These are phyloP conservation scores for Argyra leucocephala DNA, from an alignment of 2,888 invertebrate genomes.

Conservation along the genomic window DNA sequence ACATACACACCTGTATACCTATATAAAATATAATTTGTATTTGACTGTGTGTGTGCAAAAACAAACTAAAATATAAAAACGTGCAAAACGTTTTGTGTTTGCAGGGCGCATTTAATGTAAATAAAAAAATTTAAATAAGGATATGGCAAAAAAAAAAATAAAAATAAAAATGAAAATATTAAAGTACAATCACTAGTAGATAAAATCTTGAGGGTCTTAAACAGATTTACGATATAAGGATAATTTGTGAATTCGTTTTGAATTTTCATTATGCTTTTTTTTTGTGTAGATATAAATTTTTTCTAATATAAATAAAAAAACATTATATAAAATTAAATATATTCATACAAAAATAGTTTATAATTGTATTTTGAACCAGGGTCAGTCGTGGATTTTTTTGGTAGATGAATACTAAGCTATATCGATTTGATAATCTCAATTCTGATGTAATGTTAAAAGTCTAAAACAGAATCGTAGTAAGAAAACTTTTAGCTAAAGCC, in stretches of 20 bases:
- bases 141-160: background rate
- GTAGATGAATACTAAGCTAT: too few relatives aligned
- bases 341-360: too few relatives aligned
- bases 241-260: background rate
- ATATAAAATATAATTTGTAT: too few relatives aligned
- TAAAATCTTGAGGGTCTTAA: slow-evolving; percentile 1
- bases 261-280: background rate
- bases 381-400: too few relatives aligned
- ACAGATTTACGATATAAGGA: slow-evolving; percentile 4
- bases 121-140: background rate
- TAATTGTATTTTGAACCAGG: too few relatives aligned
- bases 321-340: too few relatives aligned
- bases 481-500: too few relatives aligned
- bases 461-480: too few relatives aligned
- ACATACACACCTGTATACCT: too few relatives aligned
- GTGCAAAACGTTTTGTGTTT: background rate
- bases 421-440: too few relatives aligned
- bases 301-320: background rate
- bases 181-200: background rate
- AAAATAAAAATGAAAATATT: background rate
- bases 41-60: background rate
- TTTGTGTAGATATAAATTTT: background rate
- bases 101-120: slow-evolving; percentile 1
- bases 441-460: too few relatives aligned
- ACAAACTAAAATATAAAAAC: background rate